phyloP scores from a whole-genome alignment of 1,140 invertebrate species.

The Drosophila bifasciata region DNA sequence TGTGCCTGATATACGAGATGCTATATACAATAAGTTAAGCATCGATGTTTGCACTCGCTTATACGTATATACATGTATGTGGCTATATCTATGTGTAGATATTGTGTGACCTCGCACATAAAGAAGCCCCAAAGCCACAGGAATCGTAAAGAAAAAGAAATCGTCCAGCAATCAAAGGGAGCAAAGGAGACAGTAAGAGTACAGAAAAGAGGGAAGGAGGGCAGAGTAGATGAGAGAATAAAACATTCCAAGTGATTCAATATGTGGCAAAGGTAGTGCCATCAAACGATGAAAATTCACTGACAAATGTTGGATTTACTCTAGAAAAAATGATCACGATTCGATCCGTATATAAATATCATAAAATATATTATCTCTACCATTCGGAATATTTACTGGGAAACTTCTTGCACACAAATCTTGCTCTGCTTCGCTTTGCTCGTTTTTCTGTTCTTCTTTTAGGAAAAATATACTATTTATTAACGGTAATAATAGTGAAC shows the following conservation, averaged over 20 bases:
- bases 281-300: not conserved
- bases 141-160: conserved; percentile 35
- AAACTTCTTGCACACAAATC: too few species aligned
- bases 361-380: too few species aligned
- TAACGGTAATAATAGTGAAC: too few species aligned
- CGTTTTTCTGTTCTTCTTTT: too few species aligned
- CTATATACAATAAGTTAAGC: conserved; percentile 42
- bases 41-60: conserved; percentile 4
- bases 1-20: conserved; percentile 1
- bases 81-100: too few species aligned
- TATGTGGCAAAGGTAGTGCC: conserved; percentile 1
- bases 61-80: conserved; percentile 12
- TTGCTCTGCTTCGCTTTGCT: conserved; percentile 1
- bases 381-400: too few species aligned
- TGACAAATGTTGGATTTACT: too few species aligned
- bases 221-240: conserved; percentile 26
- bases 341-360: too few species aligned
- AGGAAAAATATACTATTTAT: too few species aligned
- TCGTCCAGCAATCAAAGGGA: conserved; percentile 42
- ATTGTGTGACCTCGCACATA: too few species aligned
- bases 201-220: not conserved
- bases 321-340: too few species aligned
- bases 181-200: not conserved
- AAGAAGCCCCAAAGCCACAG: conserved; percentile 28
- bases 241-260: conserved; percentile 23